phyloP scores from a whole-genome alignment of 2,797 vertebrate species.

The Pseudomugil tenellus region DNA sequence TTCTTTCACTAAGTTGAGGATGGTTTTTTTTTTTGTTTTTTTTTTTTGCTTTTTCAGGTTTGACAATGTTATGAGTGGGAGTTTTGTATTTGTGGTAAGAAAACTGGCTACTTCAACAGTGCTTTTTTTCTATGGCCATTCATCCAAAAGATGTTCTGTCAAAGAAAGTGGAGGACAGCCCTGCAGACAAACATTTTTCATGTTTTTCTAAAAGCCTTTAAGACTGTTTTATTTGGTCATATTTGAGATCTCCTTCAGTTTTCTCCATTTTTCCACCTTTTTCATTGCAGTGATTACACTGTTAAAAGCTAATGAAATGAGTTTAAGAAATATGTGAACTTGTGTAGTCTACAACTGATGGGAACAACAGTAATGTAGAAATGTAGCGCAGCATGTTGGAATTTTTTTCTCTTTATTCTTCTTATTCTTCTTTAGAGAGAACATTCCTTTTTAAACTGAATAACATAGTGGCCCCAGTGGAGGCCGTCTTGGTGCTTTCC shows the following conservation, averaged over 20 bases:
- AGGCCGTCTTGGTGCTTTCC: neutral
- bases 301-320: neutral
- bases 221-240: neutral
- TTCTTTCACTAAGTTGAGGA: neutral
- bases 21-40: too few species aligned
- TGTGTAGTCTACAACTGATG: neutral
- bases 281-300: neutral
- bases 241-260: neutral
- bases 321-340: neutral
- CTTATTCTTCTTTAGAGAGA: too few species aligned
- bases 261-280: slow-evolving; percentile 5
- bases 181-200: neutral
- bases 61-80: slow-evolving; percentile 13
- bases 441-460: too few species aligned
- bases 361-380: neutral
- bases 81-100: neutral
- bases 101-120: too few species aligned
- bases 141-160: neutral
- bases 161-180: neutral
- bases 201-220: neutral
- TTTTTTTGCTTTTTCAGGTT: slow-evolving; percentile 4
- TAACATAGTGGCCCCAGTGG: neutral
- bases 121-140: neutral
- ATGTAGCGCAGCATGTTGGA: too few species aligned
- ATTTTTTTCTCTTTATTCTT: too few species aligned